These are phyloP conservation scores for Erpobdella octoculata DNA, from an alignment of 2,888 invertebrate genomes.

Conservation along the genomic window DNA sequence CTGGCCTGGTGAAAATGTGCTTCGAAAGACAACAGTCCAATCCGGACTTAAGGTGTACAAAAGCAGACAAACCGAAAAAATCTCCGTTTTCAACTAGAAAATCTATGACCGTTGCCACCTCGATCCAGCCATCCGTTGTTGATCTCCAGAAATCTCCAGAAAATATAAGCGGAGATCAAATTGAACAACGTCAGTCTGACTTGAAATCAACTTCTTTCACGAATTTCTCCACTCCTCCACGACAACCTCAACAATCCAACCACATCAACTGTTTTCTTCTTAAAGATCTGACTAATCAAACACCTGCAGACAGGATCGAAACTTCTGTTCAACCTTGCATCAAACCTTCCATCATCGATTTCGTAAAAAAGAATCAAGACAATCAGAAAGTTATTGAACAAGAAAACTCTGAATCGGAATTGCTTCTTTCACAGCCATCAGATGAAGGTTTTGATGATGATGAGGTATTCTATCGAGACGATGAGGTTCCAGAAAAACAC, in stretches of 20 bases:
- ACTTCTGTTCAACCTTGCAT: background rate
- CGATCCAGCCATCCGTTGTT: background rate
- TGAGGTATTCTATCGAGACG: background rate
- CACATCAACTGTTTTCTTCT: slow-evolving; percentile 1
- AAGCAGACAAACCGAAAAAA: too few species aligned
- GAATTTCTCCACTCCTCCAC: background rate
- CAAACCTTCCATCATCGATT: slow-evolving; percentile 10
- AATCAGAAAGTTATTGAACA: too few species aligned
- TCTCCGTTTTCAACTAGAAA: too few species aligned
- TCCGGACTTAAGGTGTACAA: too few species aligned
- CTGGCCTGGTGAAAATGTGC: background rate
- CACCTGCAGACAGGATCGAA: too few species aligned
- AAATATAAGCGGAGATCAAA: background rate
- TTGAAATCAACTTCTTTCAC: background rate
- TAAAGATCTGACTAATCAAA: background rate
- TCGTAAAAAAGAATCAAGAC: background rate
- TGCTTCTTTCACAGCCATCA: background rate
- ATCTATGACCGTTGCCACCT: background rate
- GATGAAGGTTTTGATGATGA: slow-evolving; percentile 1
- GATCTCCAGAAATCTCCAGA: background rate
- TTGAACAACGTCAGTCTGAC: background rate
- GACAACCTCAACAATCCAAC: background rate
- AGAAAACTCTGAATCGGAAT: too few species aligned
- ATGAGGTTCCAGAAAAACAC: background rate
- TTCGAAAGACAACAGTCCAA: slow-evolving; percentile 1